phyloP scores from a whole-genome alignment of 2,888 invertebrate genomes.

The Malachius bipustulatus region DNA sequence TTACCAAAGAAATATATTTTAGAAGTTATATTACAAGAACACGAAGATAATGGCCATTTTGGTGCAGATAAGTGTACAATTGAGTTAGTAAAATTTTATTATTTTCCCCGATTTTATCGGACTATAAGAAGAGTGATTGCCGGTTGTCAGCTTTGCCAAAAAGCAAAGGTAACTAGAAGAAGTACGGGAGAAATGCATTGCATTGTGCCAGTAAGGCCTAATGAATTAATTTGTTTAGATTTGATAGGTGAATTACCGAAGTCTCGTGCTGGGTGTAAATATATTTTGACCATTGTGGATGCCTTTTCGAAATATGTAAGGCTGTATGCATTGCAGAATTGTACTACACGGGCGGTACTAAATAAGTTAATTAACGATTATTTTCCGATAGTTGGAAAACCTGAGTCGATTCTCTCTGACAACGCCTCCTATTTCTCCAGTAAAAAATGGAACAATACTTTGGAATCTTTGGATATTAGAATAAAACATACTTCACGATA shows the following conservation, averaged over 20 bases:
- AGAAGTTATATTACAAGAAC: conserved; percentile 7
- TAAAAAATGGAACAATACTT: background rate
- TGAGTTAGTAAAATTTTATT: too few species aligned
- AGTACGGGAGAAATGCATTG: conserved; percentile 4
- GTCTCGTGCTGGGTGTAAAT: background rate
- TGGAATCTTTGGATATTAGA: background rate
- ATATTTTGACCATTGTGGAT: conserved; percentile 6
- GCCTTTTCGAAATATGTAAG: background rate
- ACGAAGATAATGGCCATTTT: conserved; percentile 11
- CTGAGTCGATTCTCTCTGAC: background rate
- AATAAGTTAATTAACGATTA: conserved; percentile 7
- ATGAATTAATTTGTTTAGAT: conserved; percentile 10
- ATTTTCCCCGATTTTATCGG: too few species aligned
- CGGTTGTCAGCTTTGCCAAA: conserved; percentile 10
- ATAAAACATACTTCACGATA: background rate
- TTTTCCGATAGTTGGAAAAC: background rate
- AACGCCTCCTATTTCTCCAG: background rate
- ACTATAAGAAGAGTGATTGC: conserved; percentile 6
- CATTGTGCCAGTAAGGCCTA: conserved; percentile 4
- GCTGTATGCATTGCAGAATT: conserved; percentile 6
- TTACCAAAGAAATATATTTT: background rate
- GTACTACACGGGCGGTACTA: conserved; percentile 8
- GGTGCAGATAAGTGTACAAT: too few species aligned
- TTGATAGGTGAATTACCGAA: conserved; percentile 6
- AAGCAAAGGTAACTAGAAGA: conserved; percentile 2